Evolutionary conservation across 2,797 vertebrate genomes (phyloP).

Genomic region (Paedocypris micromegethes): DNA sequence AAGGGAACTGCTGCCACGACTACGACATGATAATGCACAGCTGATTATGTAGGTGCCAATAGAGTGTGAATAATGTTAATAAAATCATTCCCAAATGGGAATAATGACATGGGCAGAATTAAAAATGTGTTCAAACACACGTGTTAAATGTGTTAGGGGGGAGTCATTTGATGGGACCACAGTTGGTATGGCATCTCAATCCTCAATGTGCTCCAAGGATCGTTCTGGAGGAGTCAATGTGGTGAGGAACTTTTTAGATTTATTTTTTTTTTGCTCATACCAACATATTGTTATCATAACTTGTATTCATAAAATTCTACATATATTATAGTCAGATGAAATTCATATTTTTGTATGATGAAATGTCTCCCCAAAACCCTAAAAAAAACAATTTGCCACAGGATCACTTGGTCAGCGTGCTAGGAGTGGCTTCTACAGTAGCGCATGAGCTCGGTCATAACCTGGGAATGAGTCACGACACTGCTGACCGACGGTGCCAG

Average conservation of each 20-base stretch:
- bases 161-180: constrained; percentile 71
- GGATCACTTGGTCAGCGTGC: constrained; percentile 84
- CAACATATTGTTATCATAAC: too few relatives aligned
- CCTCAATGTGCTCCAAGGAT: constrained; percentile 81
- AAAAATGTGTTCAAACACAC: too few relatives aligned
- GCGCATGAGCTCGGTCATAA: constrained; percentile 92
- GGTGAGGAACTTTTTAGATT: constrained; percentile 64
- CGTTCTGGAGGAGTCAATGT: constrained; percentile 83
- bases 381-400: constrained; percentile 45
- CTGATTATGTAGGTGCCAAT: constrained; percentile 71
- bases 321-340: too few relatives aligned
- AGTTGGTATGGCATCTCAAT: constrained; percentile 83
- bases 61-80: not conserved
- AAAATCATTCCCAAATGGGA: too few relatives aligned
- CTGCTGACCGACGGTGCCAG: constrained; percentile 65
- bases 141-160: constrained; percentile 59
- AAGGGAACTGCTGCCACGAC: constrained; percentile 71
- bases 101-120: too few relatives aligned
- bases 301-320: too few relatives aligned
- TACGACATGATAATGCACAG: constrained; percentile 88
- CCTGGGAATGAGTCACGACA: constrained; percentile 83
- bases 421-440: constrained; percentile 82
- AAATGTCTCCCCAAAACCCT: not conserved
- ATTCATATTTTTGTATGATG: too few relatives aligned
- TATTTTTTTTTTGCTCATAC: not conserved